Evolutionary conservation across 2,797 vertebrate genomes (phyloP).

Genomic region (Pempheris klunzingeri): DNA sequence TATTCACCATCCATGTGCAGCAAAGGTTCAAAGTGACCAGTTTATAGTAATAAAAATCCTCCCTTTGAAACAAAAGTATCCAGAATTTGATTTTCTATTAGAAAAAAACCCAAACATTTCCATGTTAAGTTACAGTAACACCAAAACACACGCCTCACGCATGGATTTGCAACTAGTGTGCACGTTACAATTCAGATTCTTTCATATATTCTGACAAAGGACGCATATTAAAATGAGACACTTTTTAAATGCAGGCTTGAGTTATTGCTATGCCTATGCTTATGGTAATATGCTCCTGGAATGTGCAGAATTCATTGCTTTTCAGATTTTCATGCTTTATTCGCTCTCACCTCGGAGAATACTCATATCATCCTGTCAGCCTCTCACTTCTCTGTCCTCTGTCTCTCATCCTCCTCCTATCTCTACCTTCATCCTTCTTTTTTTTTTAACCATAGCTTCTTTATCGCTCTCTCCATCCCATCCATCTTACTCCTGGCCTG

Average conservation of each 20-base stretch:
- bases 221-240: conserved; percentile 46
- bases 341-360: conserved; percentile 64
- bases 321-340: conserved; percentile 66
- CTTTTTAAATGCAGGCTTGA: conserved; percentile 55
- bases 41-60: neutral
- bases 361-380: conserved; percentile 76
- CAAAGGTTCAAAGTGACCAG: neutral
- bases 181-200: conserved; percentile 30
- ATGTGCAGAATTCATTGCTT: conserved; percentile 69
- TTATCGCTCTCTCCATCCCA: conserved; percentile 76
- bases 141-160: conserved; percentile 31
- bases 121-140: conserved; percentile 16
- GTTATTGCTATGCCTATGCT: conserved; percentile 46
- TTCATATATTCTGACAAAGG: conserved; percentile 28
- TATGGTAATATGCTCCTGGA: conserved; percentile 60
- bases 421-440: conserved; percentile 60
- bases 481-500: conserved; percentile 79
- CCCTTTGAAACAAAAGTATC: neutral
- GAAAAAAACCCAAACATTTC: neutral
- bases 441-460: conserved; percentile 68
- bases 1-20: neutral
- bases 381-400: conserved; percentile 68
- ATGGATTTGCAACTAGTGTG: conserved; percentile 18
- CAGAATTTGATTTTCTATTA: conserved; percentile 1
- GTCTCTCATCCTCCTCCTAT: conserved; percentile 71